phyloP scores from a whole-genome alignment of 2,888 invertebrate species.

The Spatulosminthurus flaviceps region DNA sequence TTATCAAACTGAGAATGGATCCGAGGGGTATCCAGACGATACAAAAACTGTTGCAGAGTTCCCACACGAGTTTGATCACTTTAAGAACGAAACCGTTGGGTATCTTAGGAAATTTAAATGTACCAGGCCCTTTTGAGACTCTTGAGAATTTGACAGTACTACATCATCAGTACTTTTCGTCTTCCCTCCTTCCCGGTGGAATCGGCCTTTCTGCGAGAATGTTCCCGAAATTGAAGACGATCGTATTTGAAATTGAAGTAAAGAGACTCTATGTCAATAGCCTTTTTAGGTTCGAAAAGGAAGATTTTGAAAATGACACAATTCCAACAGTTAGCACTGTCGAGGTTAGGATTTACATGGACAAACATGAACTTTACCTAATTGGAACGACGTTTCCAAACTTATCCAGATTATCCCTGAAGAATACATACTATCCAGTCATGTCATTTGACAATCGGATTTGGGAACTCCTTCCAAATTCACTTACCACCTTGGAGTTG shows the following conservation, averaged over 20 bases:
- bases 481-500: not conserved
- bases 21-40: not conserved
- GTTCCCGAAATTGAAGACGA: not conserved
- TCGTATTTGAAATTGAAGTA: not conserved
- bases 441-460: not conserved
- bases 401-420: not conserved
- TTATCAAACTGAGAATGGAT: not conserved
- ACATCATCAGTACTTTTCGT: not conserved
- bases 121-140: not conserved
- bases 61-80: not conserved
- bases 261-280: not conserved
- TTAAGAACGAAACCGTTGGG: not conserved
- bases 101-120: not conserved
- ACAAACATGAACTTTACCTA: not conserved
- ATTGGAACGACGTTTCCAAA: not conserved
- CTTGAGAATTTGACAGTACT: not conserved
- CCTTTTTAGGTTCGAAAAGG: not conserved
- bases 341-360: not conserved
- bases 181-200: not conserved
- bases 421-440: not conserved
- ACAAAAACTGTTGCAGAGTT: not conserved
- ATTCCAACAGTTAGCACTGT: not conserved
- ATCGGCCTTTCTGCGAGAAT: not conserved
- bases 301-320: not conserved
- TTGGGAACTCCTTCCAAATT: not conserved